Conservation (phyloP, 2,113 vertebrate species). For the Pao palembangensis region DNA sequence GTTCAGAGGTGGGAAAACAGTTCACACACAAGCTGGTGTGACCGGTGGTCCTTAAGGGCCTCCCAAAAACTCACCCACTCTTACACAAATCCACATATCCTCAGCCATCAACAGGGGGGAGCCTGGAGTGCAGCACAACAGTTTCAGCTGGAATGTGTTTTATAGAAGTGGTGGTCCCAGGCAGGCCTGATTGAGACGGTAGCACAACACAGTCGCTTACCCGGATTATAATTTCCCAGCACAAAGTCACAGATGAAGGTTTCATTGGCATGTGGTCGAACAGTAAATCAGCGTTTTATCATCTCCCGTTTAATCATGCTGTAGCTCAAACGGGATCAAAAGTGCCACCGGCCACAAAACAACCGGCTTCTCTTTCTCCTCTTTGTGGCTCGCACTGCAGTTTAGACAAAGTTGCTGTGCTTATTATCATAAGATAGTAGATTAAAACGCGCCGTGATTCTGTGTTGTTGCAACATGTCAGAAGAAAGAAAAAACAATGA, state of each 20-base stretch:
- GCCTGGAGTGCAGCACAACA: slow-evolving; percentile 50
- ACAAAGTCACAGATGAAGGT: slow-evolving; percentile 35
- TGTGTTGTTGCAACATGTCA: no score
- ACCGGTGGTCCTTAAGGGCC: slow-evolving; percentile 37
- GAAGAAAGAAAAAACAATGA: no score
- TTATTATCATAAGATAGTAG: neutral
- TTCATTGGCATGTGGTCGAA: slow-evolving; percentile 54
- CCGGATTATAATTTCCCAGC: slow-evolving; percentile 23
- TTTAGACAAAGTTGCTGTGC: slow-evolving; percentile 6
- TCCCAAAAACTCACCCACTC: slow-evolving; percentile 37
- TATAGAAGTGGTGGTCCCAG: slow-evolving; percentile 44
- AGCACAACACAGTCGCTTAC: slow-evolving; percentile 36
- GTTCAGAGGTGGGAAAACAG: slow-evolving; percentile 69
- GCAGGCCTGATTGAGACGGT: slow-evolving; percentile 48
- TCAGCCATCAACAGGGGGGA: slow-evolving; percentile 12
- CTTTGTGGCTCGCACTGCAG: slow-evolving; percentile 30
- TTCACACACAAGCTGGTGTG: slow-evolving; percentile 70
- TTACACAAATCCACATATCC: slow-evolving; percentile 42
- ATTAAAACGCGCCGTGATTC: neutral
- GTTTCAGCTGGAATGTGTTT: slow-evolving; percentile 65
- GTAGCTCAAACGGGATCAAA: slow-evolving; percentile 64
- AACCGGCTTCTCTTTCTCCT: slow-evolving; percentile 11
- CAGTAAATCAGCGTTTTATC: slow-evolving; percentile 71
- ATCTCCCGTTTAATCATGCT: slow-evolving; percentile 65
- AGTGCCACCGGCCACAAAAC: slow-evolving; percentile 25